A percentile compares a stretch with the other conserved stretches of the same genome.
These are phyloP conservation scores for Rhagoletis pomonella DNA, from an alignment of 1,140 invertebrate species.

Conservation along the genomic window DNA sequence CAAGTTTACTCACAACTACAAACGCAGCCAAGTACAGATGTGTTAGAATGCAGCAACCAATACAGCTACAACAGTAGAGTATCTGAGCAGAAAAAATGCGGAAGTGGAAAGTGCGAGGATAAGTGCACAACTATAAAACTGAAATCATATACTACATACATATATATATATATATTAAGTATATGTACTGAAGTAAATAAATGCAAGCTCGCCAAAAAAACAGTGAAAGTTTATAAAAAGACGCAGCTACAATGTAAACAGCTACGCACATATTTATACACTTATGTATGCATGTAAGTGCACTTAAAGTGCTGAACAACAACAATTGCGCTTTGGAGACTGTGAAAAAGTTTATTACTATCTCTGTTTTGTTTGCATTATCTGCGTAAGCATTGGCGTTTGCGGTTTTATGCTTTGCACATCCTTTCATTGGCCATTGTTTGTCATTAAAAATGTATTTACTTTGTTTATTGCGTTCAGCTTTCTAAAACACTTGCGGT, in stretches of 20 bases:
- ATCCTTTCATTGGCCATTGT: constrained; percentile 4
- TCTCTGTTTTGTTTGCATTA: constrained; percentile 23
- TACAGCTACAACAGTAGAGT: neutral
- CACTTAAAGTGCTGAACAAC: neutral
- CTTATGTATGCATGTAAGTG: neutral
- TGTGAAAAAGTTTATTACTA: neutral
- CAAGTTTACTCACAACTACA: neutral
- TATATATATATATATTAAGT: neutral
- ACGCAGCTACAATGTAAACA: too few species aligned
- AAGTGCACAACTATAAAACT: too few species aligned
- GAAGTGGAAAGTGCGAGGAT: too few species aligned
- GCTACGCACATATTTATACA: too few species aligned
- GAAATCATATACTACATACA: neutral
- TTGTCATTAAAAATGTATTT: neutral
- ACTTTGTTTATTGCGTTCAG: neutral
- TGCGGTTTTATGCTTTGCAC: neutral
- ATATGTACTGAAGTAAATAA: too few species aligned
- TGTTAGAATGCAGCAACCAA: neutral
- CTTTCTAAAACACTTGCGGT: neutral
- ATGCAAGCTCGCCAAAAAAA: too few species aligned
- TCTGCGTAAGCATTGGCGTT: neutral
- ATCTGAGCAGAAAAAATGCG: neutral
- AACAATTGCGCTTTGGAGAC: neutral
- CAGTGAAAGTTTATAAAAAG: too few species aligned
- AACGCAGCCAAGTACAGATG: neutral